A percentile compares a stretch with the other conserved stretches of the same genome.
These are phyloP conservation scores for Acanthosepion lycidas DNA, from an alignment of 2,888 invertebrate genomes.

Conservation along the genomic window DNA sequence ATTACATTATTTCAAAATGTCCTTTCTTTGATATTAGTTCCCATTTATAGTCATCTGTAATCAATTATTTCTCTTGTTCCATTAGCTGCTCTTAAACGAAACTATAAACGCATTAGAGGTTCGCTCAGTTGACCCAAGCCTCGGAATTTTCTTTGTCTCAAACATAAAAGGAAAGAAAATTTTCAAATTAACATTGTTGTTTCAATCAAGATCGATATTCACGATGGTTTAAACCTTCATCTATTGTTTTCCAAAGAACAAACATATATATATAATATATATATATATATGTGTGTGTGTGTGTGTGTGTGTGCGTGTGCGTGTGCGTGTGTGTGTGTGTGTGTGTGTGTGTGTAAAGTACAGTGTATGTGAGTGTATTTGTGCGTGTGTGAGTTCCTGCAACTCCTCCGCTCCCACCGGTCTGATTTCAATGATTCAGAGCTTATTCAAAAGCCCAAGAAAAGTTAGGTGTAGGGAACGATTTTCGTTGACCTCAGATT, in stretches of 20 bases:
- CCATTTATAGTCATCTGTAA: background rate
- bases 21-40: background rate
- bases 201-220: background rate
- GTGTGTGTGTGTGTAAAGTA: no score
- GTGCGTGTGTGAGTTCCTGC: no score
- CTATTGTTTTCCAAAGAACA: background rate
- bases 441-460: no score
- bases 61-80: background rate
- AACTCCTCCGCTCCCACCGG: no score
- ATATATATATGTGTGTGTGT: no score
- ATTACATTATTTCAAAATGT: background rate
- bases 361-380: no score
- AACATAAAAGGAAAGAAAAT: background rate
- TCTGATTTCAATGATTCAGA: no score
- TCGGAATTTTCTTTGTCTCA: background rate
- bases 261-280: no score
- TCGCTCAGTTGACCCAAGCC: background rate
- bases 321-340: no score
- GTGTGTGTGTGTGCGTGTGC: no score
- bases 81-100: background rate
- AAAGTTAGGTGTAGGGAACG: no score
- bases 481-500: no score
- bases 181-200: background rate
- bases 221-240: background rate
- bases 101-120: conserved; percentile 15